phyloP scores from a whole-genome alignment of 2,888 invertebrate genomes.

The Calameuta filiformis region DNA sequence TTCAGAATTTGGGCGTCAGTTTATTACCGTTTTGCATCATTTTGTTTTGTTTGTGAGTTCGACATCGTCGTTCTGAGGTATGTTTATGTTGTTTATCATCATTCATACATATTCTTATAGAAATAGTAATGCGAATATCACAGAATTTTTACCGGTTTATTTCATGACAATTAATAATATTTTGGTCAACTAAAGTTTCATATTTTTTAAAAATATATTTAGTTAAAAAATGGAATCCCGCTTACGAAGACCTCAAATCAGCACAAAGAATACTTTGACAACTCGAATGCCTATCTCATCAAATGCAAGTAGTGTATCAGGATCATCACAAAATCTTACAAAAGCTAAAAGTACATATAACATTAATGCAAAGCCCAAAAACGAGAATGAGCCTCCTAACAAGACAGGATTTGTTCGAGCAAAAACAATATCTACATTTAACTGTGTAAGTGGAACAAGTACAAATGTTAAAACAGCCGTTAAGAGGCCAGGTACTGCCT shows the following conservation, averaged over 20 bases:
- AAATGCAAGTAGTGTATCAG: background rate
- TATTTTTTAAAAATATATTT: background rate
- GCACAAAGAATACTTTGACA: conserved; percentile 41
- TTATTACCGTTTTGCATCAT: background rate
- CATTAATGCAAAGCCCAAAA: conserved; percentile 29
- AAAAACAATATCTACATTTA: conserved; percentile 37
- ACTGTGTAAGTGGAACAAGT: conserved; percentile 29
- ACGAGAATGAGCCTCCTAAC: conserved; percentile 47
- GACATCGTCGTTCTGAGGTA: background rate
- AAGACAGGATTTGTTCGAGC: conserved; percentile 37
- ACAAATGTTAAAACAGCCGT: conserved; percentile 29
- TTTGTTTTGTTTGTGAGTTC: background rate
- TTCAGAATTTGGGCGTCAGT: background rate
- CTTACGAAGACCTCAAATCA: conserved; percentile 61
- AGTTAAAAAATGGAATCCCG: conserved; percentile 67
- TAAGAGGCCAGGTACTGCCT: conserved; percentile 46
- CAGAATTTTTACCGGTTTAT: background rate
- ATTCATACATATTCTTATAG: background rate
- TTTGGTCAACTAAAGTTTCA: background rate
- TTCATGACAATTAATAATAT: background rate
- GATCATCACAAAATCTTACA: conserved; percentile 16
- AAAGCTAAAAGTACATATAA: conserved; percentile 40
- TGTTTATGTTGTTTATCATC: background rate
- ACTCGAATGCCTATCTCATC: conserved; percentile 19
- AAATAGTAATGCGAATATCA: background rate